A percentile compares a stretch with the other conserved stretches of the same genome.
Conservation (phyloP, 1,140 invertebrate species). For the Caenorhabditis remanei region DNA sequence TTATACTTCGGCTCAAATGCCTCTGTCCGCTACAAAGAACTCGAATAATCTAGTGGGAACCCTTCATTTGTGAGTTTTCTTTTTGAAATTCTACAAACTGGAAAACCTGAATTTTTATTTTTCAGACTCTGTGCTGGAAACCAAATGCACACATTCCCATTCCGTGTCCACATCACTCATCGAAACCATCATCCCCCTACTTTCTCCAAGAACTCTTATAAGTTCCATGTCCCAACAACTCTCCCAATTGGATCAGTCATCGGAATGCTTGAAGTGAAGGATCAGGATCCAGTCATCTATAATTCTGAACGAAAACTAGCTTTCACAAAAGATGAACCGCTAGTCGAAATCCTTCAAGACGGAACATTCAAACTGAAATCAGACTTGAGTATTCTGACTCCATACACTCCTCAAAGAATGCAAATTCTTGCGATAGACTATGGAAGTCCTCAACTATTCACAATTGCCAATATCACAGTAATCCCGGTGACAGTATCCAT, state of each 20-base stretch:
- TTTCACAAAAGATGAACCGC: conserved; percentile 60
- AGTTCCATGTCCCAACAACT: conserved; percentile 62
- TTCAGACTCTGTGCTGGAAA: conserved; percentile 62
- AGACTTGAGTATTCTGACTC: conserved; percentile 7
- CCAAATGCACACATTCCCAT: conserved; percentile 61
- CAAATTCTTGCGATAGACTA: conserved; percentile 65
- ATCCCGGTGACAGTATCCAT: conserved; percentile 67
- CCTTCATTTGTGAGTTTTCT: conserved; percentile 54
- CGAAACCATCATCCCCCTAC: conserved; percentile 63
- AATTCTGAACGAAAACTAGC: conserved; percentile 62
- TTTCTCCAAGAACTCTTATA: conserved; percentile 49
- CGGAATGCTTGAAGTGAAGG: conserved; percentile 56
- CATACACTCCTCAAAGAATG: conserved; percentile 60
- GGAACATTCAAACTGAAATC: conserved; percentile 59
- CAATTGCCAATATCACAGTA: conserved; percentile 62
- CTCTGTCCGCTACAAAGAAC: conserved; percentile 37
- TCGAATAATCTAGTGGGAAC: conserved; percentile 46
- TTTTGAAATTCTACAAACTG: neutral
- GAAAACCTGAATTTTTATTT: neutral
- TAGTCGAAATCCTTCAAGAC: conserved; percentile 59
- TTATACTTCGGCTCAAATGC: conserved; percentile 51
- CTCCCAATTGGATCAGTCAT: conserved; percentile 53
- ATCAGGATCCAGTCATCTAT: conserved; percentile 68
- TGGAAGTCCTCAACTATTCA: conserved; percentile 64
- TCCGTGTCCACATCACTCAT: conserved; percentile 64